Evolutionary conservation across 1,140 invertebrate genomes (phyloP).

Genomic region (Zelostemma sp.): DNA sequence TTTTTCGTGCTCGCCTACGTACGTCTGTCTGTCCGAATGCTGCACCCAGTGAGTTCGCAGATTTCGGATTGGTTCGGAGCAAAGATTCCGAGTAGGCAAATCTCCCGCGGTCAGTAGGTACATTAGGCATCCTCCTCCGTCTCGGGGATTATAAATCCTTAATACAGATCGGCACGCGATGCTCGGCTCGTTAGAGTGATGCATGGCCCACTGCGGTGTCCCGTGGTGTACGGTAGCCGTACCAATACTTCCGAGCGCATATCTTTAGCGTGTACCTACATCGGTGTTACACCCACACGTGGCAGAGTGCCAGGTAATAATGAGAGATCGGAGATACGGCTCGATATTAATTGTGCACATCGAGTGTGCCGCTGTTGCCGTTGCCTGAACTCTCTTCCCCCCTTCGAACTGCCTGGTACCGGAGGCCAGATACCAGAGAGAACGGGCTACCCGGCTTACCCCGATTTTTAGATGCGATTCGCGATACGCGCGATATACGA

Average conservation of each 20-base stretch:
- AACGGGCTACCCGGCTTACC: constrained; percentile 66
- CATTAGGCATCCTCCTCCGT: constrained; percentile 60
- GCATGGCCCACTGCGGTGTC: constrained; percentile 66
- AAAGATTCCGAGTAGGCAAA: constrained; percentile 50
- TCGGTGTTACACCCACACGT: constrained; percentile 57
- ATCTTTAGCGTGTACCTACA: constrained; percentile 48
- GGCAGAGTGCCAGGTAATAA: constrained; percentile 62
- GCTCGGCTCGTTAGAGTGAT: constrained; percentile 69
- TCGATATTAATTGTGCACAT: constrained; percentile 70
- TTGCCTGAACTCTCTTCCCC: constrained; percentile 22
- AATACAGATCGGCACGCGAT: constrained; percentile 71
- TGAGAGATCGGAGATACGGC: constrained; percentile 69
- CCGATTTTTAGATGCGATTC: constrained; percentile 65
- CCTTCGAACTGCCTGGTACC: constrained; percentile 4
- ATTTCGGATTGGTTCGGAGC: constrained; percentile 30
- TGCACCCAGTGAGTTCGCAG: no score
- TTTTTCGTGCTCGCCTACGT: no score
- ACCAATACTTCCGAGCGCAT: constrained; percentile 55
- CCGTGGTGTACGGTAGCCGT: constrained; percentile 68
- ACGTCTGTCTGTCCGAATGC: no score
- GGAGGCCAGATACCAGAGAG: constrained; percentile 10
- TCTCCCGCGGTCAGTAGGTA: constrained; percentile 58
- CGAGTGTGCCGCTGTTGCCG: constrained; percentile 55
- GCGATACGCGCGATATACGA: constrained; percentile 64
- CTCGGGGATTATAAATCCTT: constrained; percentile 68